Evolutionary conservation across 1,140 invertebrate genomes (phyloP), one percentile per base, ranked within the genome.

Genomic region (Drosophila oshimai): DNA sequence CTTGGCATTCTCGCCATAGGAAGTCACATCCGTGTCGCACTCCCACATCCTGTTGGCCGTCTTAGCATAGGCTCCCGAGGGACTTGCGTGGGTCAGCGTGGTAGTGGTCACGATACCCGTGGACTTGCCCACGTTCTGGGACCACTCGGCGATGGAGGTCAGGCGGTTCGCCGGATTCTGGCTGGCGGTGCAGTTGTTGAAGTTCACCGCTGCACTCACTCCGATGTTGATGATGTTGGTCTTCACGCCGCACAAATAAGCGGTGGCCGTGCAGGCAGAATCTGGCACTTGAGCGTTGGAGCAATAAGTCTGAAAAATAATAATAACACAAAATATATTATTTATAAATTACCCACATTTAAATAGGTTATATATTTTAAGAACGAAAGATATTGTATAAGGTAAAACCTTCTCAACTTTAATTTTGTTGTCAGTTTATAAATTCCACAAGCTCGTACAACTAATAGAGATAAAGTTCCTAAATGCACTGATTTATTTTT

Each of bases 221-320:
- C 95, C 95, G 3, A 96, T 74, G 0, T 93, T 94, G 9, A 92
- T 93, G 28, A 92, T 92, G 68, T 95, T 95, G 0, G 93, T 92
- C 90, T 97, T 97, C 0, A 96, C 93, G 5, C 96, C 96, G 22
- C 92, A 92, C 12, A 96, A 88, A 67, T 95, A 95, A 0, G 96
- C 95, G 1, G 95, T 96, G 2, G 90, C 77, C 0, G 95, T 94
- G 12, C 93, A 94, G 0, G 96, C 96, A 0, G 95, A 96, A 89
- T 98, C 97, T 0, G 97, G 93, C 0, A 95, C 94, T 93, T 97
- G 96, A 9, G 93, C 93, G 89, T 97, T 95, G 7, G 96, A 92
- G 84, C 95, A 97, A 90, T 97, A 90, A 0, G 89, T 90, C 89
- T 90, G 33, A 0, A 29, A 9, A 4, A 9, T 12, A 5, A n/a